phyloP scores from a whole-genome alignment of 2,888 invertebrate genomes.

The Eulithis testata region DNA sequence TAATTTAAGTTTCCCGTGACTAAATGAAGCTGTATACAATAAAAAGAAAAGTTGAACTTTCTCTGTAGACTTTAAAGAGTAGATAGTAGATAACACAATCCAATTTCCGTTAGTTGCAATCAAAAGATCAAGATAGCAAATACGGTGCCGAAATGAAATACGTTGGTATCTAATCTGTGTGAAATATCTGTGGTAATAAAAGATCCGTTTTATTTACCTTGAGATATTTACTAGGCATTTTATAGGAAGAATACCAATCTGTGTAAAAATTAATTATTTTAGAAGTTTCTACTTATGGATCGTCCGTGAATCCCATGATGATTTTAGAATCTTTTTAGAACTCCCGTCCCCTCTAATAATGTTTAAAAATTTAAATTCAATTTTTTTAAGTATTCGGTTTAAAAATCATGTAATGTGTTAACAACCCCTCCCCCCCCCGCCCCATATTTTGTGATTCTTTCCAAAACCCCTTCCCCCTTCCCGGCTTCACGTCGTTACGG shows the following conservation, averaged over 20 bases:
- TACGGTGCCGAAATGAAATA: slow-evolving; percentile 9
- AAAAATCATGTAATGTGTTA: no score
- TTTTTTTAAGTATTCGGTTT: no score
- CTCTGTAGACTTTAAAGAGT: slow-evolving; percentile 9
- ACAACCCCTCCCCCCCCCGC: no score
- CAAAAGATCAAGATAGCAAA: slow-evolving; percentile 21
- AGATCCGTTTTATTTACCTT: background rate
- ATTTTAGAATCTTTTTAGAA: no score
- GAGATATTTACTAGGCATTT: background rate
- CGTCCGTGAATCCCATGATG: no score
- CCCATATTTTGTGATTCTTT: no score
- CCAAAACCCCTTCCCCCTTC: no score
- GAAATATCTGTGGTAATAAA: slow-evolving; percentile 5
- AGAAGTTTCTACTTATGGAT: no score
- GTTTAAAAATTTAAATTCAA: no score
- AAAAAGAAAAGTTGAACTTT: slow-evolving; percentile 7
- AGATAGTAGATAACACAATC: slow-evolving; percentile 6
- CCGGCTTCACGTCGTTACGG: no score
- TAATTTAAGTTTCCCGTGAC: slow-evolving; percentile 9
- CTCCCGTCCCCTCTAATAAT: no score
- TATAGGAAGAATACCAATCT: background rate
- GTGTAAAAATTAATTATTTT: no score
- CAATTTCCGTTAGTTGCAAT: slow-evolving; percentile 20
- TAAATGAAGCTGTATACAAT: background rate
- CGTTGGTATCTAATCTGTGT: slow-evolving; percentile 6